A percentile compares a stretch with the other conserved stretches of the same genome.
Evolutionary conservation across 1,140 invertebrate species (phyloP).

Genomic region (Schlechtendalia chinensis): DNA sequence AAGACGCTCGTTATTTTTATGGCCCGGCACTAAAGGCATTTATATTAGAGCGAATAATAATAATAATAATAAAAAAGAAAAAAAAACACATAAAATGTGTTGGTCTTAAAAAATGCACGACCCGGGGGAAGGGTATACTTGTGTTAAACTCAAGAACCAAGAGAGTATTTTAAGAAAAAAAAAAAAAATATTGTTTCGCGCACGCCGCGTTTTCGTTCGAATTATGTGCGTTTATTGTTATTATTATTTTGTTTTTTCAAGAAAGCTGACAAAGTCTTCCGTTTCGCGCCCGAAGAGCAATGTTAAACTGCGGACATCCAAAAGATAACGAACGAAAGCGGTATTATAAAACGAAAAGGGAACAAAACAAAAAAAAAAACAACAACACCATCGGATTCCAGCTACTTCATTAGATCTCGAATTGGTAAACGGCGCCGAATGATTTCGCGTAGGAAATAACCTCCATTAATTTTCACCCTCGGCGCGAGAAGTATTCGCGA

Average conservation of each 20-base stretch:
- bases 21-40: conserved; percentile 33
- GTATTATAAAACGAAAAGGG: neutral
- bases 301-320: neutral
- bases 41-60: conserved; percentile 24
- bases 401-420: conserved; percentile 46
- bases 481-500: conserved; percentile 3
- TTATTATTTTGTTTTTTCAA: neutral
- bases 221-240: neutral
- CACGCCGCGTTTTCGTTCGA: neutral
- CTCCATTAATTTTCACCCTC: conserved; percentile 49
- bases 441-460: conserved; percentile 49
- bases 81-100: conserved; percentile 22
- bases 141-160: neutral
- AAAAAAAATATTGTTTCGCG: neutral
- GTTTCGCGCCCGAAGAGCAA: neutral
- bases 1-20: conserved; percentile 48
- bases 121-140: neutral
- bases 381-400: conserved; percentile 23
- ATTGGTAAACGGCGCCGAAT: conserved; percentile 45
- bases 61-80: conserved; percentile 3
- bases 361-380: neutral
- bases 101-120: conserved; percentile 20
- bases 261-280: neutral
- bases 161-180: neutral
- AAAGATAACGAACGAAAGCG: conserved; percentile 24